Percentiles rank a stretch among this genome's conserved stretches.
Evolutionary conservation across 2,888 invertebrate species (phyloP).

Genomic region (Dolichopus griseipennis): DNA sequence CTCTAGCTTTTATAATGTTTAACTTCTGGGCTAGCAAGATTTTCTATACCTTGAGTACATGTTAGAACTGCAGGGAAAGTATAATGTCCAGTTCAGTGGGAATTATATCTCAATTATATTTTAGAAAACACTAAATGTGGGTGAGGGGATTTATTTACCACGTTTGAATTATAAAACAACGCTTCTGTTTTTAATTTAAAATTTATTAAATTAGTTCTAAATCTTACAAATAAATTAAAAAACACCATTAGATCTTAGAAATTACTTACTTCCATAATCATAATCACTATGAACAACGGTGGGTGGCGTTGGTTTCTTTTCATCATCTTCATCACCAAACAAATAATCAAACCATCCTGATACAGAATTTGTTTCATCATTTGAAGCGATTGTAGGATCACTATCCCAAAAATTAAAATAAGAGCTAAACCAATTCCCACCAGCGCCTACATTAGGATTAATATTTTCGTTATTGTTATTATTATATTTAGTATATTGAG

Average conservation of each 20-base stretch:
- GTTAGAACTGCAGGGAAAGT: too few relatives aligned
- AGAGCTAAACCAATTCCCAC: slow-evolving; percentile 24
- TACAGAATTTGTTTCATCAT: slow-evolving; percentile 19
- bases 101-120: too few relatives aligned
- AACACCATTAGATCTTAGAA: neutral
- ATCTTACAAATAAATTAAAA: neutral
- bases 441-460: slow-evolving; percentile 21
- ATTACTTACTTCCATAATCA: slow-evolving; percentile 16
- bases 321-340: slow-evolving; percentile 31
- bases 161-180: too few relatives aligned
- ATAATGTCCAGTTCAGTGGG: too few relatives aligned
- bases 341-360: slow-evolving; percentile 37
- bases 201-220: too few relatives aligned
- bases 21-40: too few relatives aligned
- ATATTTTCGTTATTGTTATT: slow-evolving; percentile 23
- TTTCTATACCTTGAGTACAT: too few relatives aligned
- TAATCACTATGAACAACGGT: slow-evolving; percentile 30
- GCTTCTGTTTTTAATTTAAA: too few relatives aligned
- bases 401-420: slow-evolving; percentile 34
- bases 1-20: too few relatives aligned
- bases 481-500: slow-evolving; percentile 35
- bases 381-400: slow-evolving; percentile 17
- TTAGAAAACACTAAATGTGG: too few relatives aligned
- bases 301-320: slow-evolving; percentile 22
- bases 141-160: too few relatives aligned